Base-by-base conservation (phyloP, 2,797 vertebrate species). In the Pseudotriccus pelzelni region DNA sequence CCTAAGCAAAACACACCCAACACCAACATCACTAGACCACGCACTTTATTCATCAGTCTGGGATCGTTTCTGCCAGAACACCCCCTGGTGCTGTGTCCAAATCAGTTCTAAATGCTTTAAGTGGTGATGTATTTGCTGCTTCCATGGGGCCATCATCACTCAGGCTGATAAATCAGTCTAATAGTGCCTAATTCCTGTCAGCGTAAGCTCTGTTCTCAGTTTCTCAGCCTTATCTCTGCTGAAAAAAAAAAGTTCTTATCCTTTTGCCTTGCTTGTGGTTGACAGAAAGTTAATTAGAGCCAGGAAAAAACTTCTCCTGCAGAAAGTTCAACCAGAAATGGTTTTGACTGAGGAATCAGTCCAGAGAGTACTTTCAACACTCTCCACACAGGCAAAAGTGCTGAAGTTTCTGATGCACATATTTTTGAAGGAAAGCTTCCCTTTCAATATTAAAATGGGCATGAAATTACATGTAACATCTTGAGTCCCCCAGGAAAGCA, bases 261-360 rank as follows among this genome's bases (percentile, higher is more conserved):
- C 64, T 93, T 87, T 82, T 79, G 60, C 70, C 37, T 87, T 87
- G 30, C 44, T 79, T 46, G 37, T 68, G 27, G 60, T 55, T 94
- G 92, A 95, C 88, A 94, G 95, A 82, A 95, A 89, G 68, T 87
- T 95, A 95, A 95, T 96, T 90, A 90, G 77, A 82, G 32, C 1
- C 4, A 67, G 74, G 47, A 84, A 95, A 91, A 70, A 36, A 36
- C 17, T 53, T 87, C 70, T 63, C 10, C 49, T 34, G 5, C 10
- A 84, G 67, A 63, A 95, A 93, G 43, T 73, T 93, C 28, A 75
- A n/a, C 73, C 32, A 79, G 52, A 87, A 90, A 67, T 28, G 36
- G 8, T 90, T 91, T 88, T 87, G 58, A 78, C 43, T 58, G 46
- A 89, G 36, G 25, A 92, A 9, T 41, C 41, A 74, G 41, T 72